Evolutionary conservation across 2,797 vertebrate genomes (phyloP), one percentile per base, ranked within the genome.

Genomic region (Sebastes dallii): DNA sequence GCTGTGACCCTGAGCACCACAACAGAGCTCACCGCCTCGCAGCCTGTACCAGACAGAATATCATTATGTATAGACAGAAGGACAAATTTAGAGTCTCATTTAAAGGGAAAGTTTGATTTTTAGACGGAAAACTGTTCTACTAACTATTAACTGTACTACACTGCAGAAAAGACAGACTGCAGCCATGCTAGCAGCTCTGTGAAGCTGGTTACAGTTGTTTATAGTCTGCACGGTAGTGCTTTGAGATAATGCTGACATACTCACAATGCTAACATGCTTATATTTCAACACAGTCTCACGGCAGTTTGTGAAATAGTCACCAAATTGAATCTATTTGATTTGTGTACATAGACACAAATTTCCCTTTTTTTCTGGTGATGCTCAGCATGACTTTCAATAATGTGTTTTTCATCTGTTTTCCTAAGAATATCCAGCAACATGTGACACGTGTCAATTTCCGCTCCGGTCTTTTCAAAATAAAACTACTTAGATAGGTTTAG

Each of bases 1-100:
- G 67, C 75, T 36, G 55, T 62, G 78, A 76, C 75, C 65, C 7
- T 24, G 52, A 64, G 61, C 77, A 29, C n/a, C 54, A 18, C 29
- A 54, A 22, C 25, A 66, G 46, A 56, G 77, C 54, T 62, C 46
- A 7, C 13, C 1, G 46, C 55, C 66, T 60, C 24, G 10, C 59
- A 70, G 56, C 32, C 52, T 62, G 3, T 20, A 32, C 50, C 50
- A 20, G 20, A 67, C 66, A 71, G 30, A 79, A 68, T 72, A 34
- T 75, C 5, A 42, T 32, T 67, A 32, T 67, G 30, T 70, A 36
- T 72, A 14, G 22, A 46, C 12, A 75, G 42, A 22, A 39, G 8
- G 20, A n/a, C 29, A 69, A 12, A 75, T 52, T 58, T 14, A n/a
- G 3, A 66, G 22, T 24, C 20, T 74, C 20, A 29, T 70, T 77